Evolutionary conservation across 2,113 vertebrate species (phyloP).

Genomic region (Coreoperca whiteheadi): DNA sequence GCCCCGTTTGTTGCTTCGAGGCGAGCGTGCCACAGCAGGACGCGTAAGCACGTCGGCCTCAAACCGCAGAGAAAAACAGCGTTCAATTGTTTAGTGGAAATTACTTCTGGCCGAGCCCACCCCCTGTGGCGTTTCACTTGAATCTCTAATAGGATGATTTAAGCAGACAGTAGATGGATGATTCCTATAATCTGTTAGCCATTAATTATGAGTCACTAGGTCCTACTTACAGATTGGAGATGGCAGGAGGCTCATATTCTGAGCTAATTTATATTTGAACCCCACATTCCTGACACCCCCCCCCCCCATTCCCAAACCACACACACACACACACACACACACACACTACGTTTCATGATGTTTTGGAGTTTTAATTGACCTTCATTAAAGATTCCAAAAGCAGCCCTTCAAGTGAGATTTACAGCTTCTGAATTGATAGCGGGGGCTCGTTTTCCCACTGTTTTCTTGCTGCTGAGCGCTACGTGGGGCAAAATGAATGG

Average conservation of each 20-base stretch:
- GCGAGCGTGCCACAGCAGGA: conserved; percentile 14
- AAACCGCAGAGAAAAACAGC: conserved; percentile 52
- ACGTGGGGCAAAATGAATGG: background rate
- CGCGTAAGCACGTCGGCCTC: background rate
- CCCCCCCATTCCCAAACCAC: background rate
- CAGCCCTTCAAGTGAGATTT: conserved; percentile 57
- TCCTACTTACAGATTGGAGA: conserved; percentile 64
- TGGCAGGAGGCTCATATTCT: conserved; percentile 71
- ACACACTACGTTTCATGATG: conserved; percentile 14
- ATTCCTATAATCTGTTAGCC: conserved; percentile 70
- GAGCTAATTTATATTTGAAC: conserved; percentile 76
- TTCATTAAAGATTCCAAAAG: conserved; percentile 45
- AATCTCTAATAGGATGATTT: conserved; percentile 62
- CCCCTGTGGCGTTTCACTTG: conserved; percentile 49
- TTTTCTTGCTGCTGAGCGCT: conserved; percentile 33
- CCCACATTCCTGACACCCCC: conserved; percentile 69
- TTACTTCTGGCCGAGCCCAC: conserved; percentile 13
- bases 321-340: no score
- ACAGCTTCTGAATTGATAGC: conserved; percentile 35
- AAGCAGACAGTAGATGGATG: conserved; percentile 60
- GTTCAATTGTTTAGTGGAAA: conserved; percentile 31
- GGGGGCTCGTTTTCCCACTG: conserved; percentile 24
- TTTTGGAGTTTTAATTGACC: conserved; percentile 42
- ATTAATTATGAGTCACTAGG: conserved; percentile 75
- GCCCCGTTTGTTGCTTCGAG: conserved; percentile 42